These are phyloP conservation scores for Macrostomum cliftonense DNA, from an alignment of 2,888 invertebrate species.

Conservation along the genomic window DNA sequence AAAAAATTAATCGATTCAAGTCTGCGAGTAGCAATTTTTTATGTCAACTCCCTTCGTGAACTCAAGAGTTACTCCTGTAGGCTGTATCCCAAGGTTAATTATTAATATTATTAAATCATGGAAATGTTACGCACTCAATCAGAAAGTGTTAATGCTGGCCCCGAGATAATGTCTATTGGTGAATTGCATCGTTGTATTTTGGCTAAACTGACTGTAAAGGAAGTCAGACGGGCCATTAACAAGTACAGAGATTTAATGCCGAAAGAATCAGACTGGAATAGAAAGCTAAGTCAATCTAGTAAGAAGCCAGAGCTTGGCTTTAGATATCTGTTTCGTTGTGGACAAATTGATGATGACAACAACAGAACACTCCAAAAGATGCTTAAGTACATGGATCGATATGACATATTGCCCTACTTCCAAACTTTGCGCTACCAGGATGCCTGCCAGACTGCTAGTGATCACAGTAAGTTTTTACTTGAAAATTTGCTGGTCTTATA, in stretches of 20 bases:
- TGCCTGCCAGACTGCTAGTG: too few species aligned
- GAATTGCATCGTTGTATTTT: constrained; percentile 12
- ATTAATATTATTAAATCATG: too few species aligned
- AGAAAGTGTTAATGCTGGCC: too few species aligned
- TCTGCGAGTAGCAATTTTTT: too few species aligned
- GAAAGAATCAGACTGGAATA: constrained; percentile 10
- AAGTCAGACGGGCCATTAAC: constrained; percentile 9
- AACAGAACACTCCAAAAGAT: constrained; percentile 12
- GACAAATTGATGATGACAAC: constrained; percentile 12
- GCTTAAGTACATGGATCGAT: constrained; percentile 11
- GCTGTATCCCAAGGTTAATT: too few species aligned
- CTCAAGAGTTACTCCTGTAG: too few species aligned
- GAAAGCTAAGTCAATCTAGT: constrained; percentile 10
- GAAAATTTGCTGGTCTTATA: too few species aligned
- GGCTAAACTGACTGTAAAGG: constrained; percentile 12
- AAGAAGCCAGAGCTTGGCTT: constrained; percentile 11
- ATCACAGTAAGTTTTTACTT: too few species aligned
- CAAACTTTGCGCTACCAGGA: constrained; percentile 8
- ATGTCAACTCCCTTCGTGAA: too few species aligned
- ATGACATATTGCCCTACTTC: constrained; percentile 12
- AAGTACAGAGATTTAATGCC: constrained; percentile 11
- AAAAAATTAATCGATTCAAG: too few species aligned
- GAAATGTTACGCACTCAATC: too few species aligned
- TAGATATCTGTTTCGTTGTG: constrained; percentile 12
- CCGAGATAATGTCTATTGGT: constrained; percentile 6